Evolutionary conservation across 2,797 vertebrate species (phyloP).

Genomic region (Epinephelus awoara): DNA sequence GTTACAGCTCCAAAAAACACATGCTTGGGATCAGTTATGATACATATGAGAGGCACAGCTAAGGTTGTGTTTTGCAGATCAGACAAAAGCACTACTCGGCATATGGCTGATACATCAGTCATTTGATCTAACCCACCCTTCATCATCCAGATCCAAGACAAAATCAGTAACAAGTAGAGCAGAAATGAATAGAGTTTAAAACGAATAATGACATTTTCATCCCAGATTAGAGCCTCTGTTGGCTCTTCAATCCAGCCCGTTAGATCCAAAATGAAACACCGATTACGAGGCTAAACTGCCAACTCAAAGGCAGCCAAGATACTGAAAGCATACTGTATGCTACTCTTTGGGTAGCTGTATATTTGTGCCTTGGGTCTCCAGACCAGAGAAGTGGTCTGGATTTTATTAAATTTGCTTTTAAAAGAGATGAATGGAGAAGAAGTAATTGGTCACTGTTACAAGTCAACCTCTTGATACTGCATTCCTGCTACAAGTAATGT

Average conservation of each 20-base stretch:
- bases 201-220: background rate
- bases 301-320: background rate
- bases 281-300: background rate
- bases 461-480: conserved; percentile 6
- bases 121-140: background rate
- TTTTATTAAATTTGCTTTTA: conserved; percentile 21
- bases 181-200: background rate
- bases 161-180: background rate
- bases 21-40: conserved; percentile 1
- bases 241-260: background rate
- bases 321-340: background rate
- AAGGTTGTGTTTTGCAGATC: conserved; percentile 2
- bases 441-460: background rate
- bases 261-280: background rate
- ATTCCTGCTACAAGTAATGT: conserved; percentile 5
- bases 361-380: background rate
- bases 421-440: background rate
- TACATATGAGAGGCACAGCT: background rate
- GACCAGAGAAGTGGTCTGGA: background rate
- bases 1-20: background rate
- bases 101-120: background rate
- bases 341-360: background rate
- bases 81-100: background rate
- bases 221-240: background rate
- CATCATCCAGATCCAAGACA: background rate